Evolutionary conservation across 2,113 vertebrate species (phyloP).

Genomic region (human (Homo sapiens)): DNA sequence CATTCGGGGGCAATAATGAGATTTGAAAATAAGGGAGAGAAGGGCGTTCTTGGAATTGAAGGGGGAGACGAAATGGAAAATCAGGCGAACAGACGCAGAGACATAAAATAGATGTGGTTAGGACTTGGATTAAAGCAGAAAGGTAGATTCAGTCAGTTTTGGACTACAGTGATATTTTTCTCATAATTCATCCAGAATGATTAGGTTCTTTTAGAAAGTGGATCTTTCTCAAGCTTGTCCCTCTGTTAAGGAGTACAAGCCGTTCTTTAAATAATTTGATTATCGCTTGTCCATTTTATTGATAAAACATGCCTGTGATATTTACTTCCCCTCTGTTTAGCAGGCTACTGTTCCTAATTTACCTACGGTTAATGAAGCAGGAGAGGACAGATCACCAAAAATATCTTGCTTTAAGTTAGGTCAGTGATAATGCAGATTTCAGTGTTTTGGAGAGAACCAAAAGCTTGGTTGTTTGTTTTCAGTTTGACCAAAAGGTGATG

Average conservation of each 20-base stretch:
- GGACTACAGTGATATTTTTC: neutral
- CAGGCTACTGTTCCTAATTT: constrained; percentile 16
- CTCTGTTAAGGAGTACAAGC: neutral
- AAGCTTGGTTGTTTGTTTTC: constrained; percentile 11
- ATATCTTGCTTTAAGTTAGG: constrained; percentile 28
- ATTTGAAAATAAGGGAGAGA: constrained; percentile 6
- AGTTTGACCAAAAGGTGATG: constrained; percentile 21
- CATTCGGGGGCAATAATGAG: constrained; percentile 25
- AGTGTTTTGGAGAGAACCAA: constrained; percentile 21
- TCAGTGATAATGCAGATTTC: constrained; percentile 17
- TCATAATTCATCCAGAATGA: neutral
- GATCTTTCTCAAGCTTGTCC: neutral
- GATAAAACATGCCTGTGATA: neutral
- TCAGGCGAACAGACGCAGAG: neutral
- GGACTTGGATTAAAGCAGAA: constrained; percentile 18
- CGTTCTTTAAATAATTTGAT: constrained; percentile 16
- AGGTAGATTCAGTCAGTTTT: neutral
- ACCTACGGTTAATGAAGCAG: constrained; percentile 35
- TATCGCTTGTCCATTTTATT: constrained; percentile 19
- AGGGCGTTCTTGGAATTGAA: neutral
- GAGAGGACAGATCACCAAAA: constrained; percentile 36
- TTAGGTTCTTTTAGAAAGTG: constrained; percentile 48
- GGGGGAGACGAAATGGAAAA: neutral
- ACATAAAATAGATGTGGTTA: neutral
- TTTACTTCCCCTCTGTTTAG: neutral